Percentiles rank a stretch among this genome's conserved stretches.
Evolutionary conservation across 2,113 vertebrate species (phyloP).

Genomic region (Heterochromis multidens): DNA sequence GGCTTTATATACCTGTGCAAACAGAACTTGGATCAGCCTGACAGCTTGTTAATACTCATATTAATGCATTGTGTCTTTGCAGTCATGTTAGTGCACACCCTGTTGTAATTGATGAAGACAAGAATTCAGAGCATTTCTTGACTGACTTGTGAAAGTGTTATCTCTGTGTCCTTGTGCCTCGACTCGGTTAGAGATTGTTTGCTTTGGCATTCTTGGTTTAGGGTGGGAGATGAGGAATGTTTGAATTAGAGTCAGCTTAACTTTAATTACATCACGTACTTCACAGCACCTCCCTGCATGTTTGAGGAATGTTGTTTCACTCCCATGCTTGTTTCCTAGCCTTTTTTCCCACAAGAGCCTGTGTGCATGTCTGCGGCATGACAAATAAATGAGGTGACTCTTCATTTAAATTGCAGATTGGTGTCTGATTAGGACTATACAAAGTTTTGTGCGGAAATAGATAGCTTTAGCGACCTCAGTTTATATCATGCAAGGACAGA

Average conservation of each 20-base stretch:
- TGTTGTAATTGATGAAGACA: not conserved
- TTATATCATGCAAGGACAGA: not conserved
- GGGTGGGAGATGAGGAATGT: constrained; percentile 24
- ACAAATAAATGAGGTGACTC: not conserved
- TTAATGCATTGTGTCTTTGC: not conserved
- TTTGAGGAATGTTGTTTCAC: constrained; percentile 56
- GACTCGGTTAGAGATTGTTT: constrained; percentile 35
- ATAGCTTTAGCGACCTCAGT: not conserved
- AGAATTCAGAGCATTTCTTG: not conserved
- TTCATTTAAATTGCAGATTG: not conserved
- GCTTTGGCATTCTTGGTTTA: constrained; percentile 5
- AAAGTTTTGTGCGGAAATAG: not conserved
- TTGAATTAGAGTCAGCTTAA: constrained; percentile 12
- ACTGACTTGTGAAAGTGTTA: not conserved
- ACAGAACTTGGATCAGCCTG: constrained; percentile 13
- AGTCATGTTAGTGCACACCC: not conserved
- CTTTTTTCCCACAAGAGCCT: not conserved
- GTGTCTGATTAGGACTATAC: not conserved
- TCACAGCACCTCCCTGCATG: constrained; percentile 16
- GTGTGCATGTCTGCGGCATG: not conserved
- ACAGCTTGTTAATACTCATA: not conserved
- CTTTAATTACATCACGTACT: constrained; percentile 5
- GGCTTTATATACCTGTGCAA: not conserved
- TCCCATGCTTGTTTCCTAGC: constrained; percentile 45
- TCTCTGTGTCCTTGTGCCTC: not conserved